Evolutionary conservation across 2,888 invertebrate species (phyloP), one percentile per base, ranked within the genome.

Genomic region (Orthosia gracilis): DNA sequence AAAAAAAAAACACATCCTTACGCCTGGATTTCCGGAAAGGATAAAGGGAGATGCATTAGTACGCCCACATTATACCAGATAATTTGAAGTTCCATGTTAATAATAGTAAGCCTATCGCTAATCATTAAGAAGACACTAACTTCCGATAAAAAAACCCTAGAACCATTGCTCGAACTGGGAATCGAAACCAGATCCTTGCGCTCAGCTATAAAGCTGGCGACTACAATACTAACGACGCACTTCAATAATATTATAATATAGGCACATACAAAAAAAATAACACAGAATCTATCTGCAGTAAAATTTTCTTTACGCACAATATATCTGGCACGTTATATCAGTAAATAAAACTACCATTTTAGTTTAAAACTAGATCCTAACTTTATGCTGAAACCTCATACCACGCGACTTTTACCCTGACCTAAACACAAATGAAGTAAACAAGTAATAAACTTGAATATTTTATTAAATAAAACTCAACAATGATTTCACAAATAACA

Each of bases 381-480:
- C 77, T 76, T 76, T 61, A 63, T 63, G 47, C 21, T 40, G 45
- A 63, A 67, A 59, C 57, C 76, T 76, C 40, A 76, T 62, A 26
- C 13, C 12, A 4, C 26, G 4, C n/a, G 52, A 66, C 21, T 40
- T 57, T 50, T 50, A 47, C 68, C 31, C 26, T 54, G 58, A 70
- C 69, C 64, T 26, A 47, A 54, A 80, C 54, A 21, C 15, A 49
- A 49, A 45, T 31, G 55, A 76, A 77, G 85, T 61, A 73, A 85
- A 88, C 76, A 63, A 85, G 58, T 76, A 78, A 70, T 86, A 83
- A 87, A 87, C 84, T 90, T 90, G 92, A 89, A 89, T 86, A 88
- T 92, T 95, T 96, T 94, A 95, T 94, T 95, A 93, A 92, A 93
- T 93, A 94, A 96, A 96, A 96, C 93, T 96, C 96, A 96, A 96